Base-by-base conservation (phyloP, 2,797 vertebrate species). In the Tolypeutes matacus region DNA sequence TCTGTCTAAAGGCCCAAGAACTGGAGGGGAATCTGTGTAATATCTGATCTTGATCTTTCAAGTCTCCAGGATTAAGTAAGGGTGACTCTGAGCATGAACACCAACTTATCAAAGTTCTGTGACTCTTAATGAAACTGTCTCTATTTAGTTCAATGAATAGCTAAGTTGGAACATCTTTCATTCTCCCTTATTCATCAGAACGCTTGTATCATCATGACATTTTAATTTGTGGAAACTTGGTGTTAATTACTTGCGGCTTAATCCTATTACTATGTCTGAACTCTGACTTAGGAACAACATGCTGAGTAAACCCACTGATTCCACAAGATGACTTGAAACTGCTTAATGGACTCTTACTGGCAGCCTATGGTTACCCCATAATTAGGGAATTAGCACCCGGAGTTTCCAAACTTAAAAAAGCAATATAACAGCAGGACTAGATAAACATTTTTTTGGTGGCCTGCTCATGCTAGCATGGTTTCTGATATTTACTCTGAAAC, bases 401-500 rank as follows among this genome's bases (percentile, higher is more conserved):
- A 94, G 64, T 91, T 96, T 75, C 53, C 6, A 76, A 90, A n/a
- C 65, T 94, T 86, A 90, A 86, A 27, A 90, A 85, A 86, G 0
- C 36, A 76, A 42, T 94, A 67, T 49, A 95, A 62, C 25, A 90
- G 3, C 51, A 77, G 83, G 42, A 25, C 65, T 58, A 92, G n/a
- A 78, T 4, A 96, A 77, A 31, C 51, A 53, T 84, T 81, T 58
- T 67, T 89, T 89, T 39, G 64, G 36, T 84, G 36, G 12, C 62
- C 58, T 88, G 2, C 25, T 93, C 1, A 21, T 81, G 49, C 25
- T 82, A 67, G 18, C 17, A 91, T 25, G 95, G 8, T 95, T 97
- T 36, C 42, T 95, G 89, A 31, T 93, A 27, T 69, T 95, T 86
- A 46, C 67, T 72, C 67, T 96, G 51, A 97, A 96, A 90, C 17